Evolutionary conservation across 2,113 vertebrate genomes (phyloP).

Genomic region (Campylorhamphus procurvoides): DNA sequence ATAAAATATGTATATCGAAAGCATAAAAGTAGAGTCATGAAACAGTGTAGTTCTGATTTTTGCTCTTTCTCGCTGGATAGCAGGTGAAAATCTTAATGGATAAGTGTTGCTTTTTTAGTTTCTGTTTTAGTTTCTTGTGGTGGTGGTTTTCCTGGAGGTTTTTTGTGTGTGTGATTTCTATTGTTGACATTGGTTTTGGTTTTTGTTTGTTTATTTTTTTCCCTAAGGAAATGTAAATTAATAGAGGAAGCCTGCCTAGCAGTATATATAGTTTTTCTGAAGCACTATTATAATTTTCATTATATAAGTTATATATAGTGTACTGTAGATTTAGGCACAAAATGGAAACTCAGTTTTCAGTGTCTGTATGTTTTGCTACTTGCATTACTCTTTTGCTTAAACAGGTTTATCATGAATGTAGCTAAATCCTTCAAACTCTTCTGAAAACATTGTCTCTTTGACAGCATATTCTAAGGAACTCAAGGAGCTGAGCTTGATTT

Average conservation of each 20-base stretch:
- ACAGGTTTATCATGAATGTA: background rate
- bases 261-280: background rate
- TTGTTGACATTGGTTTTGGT: background rate
- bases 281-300: background rate
- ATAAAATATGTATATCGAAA: background rate
- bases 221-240: background rate
- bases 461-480: slow-evolving; percentile 67
- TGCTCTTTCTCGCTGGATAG: background rate
- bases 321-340: background rate
- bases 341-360: background rate
- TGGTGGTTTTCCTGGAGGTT: no score
- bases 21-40: background rate
- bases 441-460: slow-evolving; percentile 53
- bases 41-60: background rate
- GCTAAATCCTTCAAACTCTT: slow-evolving; percentile 36
- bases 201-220: background rate
- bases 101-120: background rate
- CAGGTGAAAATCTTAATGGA: background rate
- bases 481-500: slow-evolving; percentile 69
- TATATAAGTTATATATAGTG: background rate
- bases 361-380: background rate
- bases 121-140: background rate
- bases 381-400: slow-evolving; percentile 5
- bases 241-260: background rate
- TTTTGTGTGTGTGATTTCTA: background rate